Evolutionary conservation across 92 coral and sea anemone genomes (phyloP), one percentile per base, ranked within the genome.

Genomic region (Nematostella vectensis): DNA sequence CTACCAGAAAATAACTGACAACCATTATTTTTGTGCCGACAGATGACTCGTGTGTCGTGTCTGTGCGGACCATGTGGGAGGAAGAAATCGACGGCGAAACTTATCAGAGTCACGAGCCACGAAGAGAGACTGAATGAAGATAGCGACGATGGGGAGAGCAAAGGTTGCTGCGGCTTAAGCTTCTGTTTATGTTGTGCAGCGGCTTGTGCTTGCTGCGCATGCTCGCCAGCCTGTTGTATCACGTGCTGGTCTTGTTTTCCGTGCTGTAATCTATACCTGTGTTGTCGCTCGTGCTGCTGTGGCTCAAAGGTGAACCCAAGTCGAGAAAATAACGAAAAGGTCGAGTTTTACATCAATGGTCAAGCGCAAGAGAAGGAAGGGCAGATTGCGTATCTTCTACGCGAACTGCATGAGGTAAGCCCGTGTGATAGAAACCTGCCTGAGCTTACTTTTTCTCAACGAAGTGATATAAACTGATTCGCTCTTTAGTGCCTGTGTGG

Each of bases 261-360:
- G 3, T 81, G 76, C 62, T 75, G 77, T 23, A 68, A 67, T 44
- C 48, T 69, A 43, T 67, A 26, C 48, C 11, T 58, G 15, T 85
- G 95, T 56, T 70, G 86, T n/a, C 65, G 81, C 13, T 37, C 79
- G 28, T 44, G 76, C 16, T 79, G 76, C 60, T 78, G 56, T 39
- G 77, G 87, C 16, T 47, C 87, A 64, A 64, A 74, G 45, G 68
- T 75, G 17, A 76, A 68, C 15, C 81, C 83, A 11, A 16, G 72
- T 25, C 49, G 11, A n/a, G 31, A 70, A 15, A 44, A 36, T 31
- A 70, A 71, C 27, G 67, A 42, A 3, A 69, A 75, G 57, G 65
- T 67, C 2, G 83, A 85, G 57, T 85, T 80, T 61, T 80, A 80
- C 39, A 85, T 85, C 25, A 76, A 63, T 22, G 95, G 95, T 12